Conservation (phyloP, 2,113 vertebrate genomes). For the Symphodus melops region DNA sequence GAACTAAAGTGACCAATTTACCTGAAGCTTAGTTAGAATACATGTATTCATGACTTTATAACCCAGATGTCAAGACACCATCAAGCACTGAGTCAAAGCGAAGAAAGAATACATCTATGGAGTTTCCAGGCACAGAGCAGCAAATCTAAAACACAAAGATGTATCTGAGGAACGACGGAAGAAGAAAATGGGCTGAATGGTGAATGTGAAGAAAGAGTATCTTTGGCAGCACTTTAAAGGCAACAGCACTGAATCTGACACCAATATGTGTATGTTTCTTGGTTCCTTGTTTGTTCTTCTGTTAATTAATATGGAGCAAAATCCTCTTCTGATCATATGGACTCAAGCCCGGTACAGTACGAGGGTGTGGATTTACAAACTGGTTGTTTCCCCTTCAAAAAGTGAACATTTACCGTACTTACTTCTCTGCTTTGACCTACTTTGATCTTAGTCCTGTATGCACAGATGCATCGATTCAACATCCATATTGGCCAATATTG, state of each 20-base stretch:
- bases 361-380: not conserved
- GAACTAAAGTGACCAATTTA: conserved; percentile 12
- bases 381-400: not conserved
- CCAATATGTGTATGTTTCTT: not conserved
- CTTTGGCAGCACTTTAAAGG: conserved; percentile 17
- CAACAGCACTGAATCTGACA: not conserved
- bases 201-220: too few relatives aligned
- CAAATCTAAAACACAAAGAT: conserved; percentile 20
- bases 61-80: conserved; percentile 1
- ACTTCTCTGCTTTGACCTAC: not conserved
- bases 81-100: conserved; percentile 31
- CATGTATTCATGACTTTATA: conserved; percentile 18
- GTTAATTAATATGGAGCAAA: too few relatives aligned
- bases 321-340: conserved; percentile 5
- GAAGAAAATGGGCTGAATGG: not conserved
- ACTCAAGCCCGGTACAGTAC: conserved; percentile 12
- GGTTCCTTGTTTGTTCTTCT: too few relatives aligned
- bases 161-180: not conserved
- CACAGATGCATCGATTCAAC: too few relatives aligned
- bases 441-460: not conserved
- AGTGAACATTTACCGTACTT: too few relatives aligned
- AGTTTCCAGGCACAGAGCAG: conserved; percentile 8
- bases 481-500: too few relatives aligned
- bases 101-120: not conserved
- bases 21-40: conserved; percentile 26